Evolutionary conservation across 2,797 vertebrate species (phyloP), one percentile per base, ranked within the genome.

Genomic region (Heteromormyrus szaboi): DNA sequence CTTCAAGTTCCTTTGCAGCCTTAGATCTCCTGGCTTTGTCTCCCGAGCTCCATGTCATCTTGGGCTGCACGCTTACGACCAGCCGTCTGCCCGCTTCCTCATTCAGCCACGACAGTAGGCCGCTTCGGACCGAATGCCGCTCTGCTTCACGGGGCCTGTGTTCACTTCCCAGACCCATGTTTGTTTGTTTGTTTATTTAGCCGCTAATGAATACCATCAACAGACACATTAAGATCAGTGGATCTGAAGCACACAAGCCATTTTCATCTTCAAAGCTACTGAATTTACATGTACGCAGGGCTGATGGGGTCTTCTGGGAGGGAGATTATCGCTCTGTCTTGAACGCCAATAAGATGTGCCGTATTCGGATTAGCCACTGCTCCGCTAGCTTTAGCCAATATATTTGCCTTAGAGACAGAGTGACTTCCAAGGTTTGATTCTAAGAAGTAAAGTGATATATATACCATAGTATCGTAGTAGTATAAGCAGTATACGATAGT

Each of bases 161-260:
- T 11, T 54, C 14, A 59, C 22, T 37, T 56, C 5, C 83, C 48
- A 8, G 50, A 53, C 25, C 59, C 22, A 2, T 29, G 11, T 22
- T 14, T 8, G 3, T 84, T 84, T 84, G 11, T 68, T 33, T 17
- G 2, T 33, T 68, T 68, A 22, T 25, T 29, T 3, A 25, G 22
- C 25, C 53, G 33, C 11, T 19, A 33, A 86, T 17, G 53, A 54
- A 86, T 37, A 37, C 46, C 85, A 19, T 37, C 25, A 86, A 56
- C 51, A 86, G 54, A 41, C 85, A 86, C 85, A 59, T 86, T 86
- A 86, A 59, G 22, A 56, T 59, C 85, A 56, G 33, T 86, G 85
- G 53, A 86, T 86, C 29, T 86, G n/a, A 86, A 86, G 22, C n/a
- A 53, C 84, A 50, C 22, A 5, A 29, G 25, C 37, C 11, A 86